A percentile compares a stretch with the other conserved stretches of the same genome.
Conservation (phyloP, 53 echinoderm and acorn worm species). For the Arbacia lixula region DNA sequence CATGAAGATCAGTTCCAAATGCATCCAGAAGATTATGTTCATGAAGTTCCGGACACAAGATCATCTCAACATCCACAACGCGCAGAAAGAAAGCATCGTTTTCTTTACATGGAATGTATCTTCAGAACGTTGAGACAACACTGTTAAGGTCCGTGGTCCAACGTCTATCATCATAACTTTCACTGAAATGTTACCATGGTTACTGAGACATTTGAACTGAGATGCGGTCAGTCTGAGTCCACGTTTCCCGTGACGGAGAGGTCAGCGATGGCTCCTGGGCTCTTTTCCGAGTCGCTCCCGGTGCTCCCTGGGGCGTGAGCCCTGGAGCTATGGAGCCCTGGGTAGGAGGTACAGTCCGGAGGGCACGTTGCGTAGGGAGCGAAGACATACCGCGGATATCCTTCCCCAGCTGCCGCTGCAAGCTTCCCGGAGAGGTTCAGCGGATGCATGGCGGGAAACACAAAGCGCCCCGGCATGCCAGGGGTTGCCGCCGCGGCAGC, state of each 20-base stretch:
- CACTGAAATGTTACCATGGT: no score
- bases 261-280: conserved; percentile 44
- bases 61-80: no score
- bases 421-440: conserved; percentile 88
- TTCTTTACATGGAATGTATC: no score
- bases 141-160: no score
- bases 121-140: no score
- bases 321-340: conserved; percentile 58
- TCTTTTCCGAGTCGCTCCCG: conserved; percentile 50
- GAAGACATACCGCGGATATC: conserved; percentile 87
- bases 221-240: conserved; percentile 44
- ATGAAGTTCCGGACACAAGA: no score
- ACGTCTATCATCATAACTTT: no score
- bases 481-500: no score
- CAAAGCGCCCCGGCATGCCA: conserved; percentile 80
- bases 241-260: conserved; percentile 41
- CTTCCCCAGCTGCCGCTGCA: conserved; percentile 79
- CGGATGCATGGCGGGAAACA: conserved; percentile 93
- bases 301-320: conserved; percentile 41
- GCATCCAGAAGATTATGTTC: no score
- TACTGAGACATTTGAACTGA: no score
- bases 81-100: no score
- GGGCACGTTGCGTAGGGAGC: conserved; percentile 95
- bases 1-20: no score
- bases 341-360: conserved; percentile 90